These are phyloP conservation scores for Pampusana beccarii DNA, from an alignment of 2,113 vertebrate species.

Conservation along the genomic window DNA sequence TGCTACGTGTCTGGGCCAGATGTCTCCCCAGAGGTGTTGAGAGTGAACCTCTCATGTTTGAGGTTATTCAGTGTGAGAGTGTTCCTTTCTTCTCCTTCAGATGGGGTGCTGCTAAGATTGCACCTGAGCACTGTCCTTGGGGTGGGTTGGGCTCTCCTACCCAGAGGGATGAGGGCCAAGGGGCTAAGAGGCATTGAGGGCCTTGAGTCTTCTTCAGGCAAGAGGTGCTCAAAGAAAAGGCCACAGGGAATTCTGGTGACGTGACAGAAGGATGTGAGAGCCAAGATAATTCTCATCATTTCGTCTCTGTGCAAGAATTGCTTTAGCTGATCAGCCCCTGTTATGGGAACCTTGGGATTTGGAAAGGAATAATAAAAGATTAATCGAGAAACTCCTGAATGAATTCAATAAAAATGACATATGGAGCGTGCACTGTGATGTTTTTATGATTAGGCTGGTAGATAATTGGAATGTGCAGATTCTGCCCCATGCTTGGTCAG, in stretches of 20 bases:
- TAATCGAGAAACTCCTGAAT: conserved; percentile 81
- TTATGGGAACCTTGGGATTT: conserved; percentile 75
- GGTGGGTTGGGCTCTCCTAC: background rate
- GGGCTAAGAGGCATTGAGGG: background rate
- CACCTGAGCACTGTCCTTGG: background rate
- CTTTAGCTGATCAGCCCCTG: conserved; percentile 72
- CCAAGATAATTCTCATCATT: conserved; percentile 33
- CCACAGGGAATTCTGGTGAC: background rate
- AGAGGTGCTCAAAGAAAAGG: background rate
- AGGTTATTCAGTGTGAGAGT: background rate
- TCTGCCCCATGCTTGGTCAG: conserved; percentile 76
- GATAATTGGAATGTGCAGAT: conserved; percentile 81
- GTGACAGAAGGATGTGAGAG: background rate
- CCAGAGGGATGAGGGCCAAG: background rate
- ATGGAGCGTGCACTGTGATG: conserved; percentile 73
- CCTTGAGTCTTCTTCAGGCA: background rate
- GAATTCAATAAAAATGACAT: conserved; percentile 82
- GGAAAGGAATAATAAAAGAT: conserved; percentile 83
- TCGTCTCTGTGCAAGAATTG: conserved; percentile 63
- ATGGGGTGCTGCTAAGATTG: background rate
- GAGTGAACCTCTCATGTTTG: background rate
- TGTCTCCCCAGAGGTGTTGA: background rate
- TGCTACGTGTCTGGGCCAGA: background rate
- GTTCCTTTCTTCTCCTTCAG: background rate
- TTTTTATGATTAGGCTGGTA: conserved; percentile 80